phyloP scores from a whole-genome alignment of 2,113 vertebrate species.

The Hydrochoerus hydrochaeris region DNA sequence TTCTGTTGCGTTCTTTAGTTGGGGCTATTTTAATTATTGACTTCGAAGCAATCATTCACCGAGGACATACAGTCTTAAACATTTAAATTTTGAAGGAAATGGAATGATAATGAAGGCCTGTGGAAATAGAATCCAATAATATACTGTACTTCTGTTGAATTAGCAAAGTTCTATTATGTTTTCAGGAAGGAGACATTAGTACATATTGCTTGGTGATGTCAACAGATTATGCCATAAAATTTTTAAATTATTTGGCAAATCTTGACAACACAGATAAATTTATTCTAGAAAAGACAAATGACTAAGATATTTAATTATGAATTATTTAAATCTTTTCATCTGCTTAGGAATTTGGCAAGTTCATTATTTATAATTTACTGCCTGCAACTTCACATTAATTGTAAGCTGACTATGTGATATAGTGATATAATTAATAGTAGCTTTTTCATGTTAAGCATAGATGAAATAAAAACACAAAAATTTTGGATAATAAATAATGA shows the following conservation, averaged over 20 bases:
- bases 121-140: conserved; percentile 19
- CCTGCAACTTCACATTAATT: conserved; percentile 28
- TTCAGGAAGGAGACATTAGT: not conserved
- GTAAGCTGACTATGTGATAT: not conserved
- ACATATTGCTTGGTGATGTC: conserved; percentile 10
- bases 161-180: not conserved
- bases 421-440: conserved; percentile 9
- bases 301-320: not conserved
- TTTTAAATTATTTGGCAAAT: not conserved
- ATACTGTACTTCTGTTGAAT: not conserved
- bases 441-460: not conserved
- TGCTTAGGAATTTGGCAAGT: conserved; percentile 43
- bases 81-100: conserved; percentile 41
- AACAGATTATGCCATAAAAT: conserved; percentile 37
- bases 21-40: not conserved
- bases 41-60: not conserved
- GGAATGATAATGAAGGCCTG: not conserved
- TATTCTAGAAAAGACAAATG: conserved; percentile 63
- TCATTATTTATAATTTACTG: conserved; percentile 55
- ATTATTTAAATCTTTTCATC: conserved; percentile 51
- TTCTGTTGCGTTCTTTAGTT: not conserved
- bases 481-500: not conserved
- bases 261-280: conserved; percentile 40
- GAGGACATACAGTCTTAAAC: not conserved
- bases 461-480: conserved; percentile 22